Percentiles rank a stretch among this genome's conserved stretches.
Conservation (phyloP, 2,113 vertebrate species). For the Alexandromys fortis region DNA sequence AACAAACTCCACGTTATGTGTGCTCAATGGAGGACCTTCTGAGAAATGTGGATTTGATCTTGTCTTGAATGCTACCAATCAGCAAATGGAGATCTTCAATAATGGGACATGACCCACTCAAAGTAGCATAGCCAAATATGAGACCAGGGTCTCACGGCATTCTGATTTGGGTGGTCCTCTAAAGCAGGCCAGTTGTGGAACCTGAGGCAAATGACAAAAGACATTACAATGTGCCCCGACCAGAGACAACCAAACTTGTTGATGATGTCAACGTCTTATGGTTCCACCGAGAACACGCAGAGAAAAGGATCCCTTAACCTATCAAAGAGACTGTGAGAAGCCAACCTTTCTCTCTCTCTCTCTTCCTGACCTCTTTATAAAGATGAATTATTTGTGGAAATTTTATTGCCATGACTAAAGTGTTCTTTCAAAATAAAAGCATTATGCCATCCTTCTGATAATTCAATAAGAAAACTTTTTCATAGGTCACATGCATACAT, state of each 20-base stretch:
- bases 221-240: background rate
- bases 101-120: background rate
- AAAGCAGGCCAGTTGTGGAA: background rate
- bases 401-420: slow-evolving; percentile 68
- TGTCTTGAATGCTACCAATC: background rate
- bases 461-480: slow-evolving; percentile 48
- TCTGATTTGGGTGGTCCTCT: background rate
- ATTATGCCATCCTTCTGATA: slow-evolving; percentile 65
- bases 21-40: background rate
- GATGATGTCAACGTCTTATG: background rate
- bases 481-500: slow-evolving; percentile 11
- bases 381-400: slow-evolving; percentile 44
- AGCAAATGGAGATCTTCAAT: background rate
- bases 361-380: background rate
- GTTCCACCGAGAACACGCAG: background rate
- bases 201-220: background rate
- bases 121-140: background rate
- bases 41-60: background rate
- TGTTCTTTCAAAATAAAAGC: slow-evolving; percentile 66
- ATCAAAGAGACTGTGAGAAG: background rate
- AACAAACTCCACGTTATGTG: background rate
- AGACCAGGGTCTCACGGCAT: background rate
- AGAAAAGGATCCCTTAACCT: background rate
- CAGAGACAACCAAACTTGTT: background rate
- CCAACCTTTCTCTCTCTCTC: background rate